Percentiles rank a stretch among this genome's conserved stretches.
phyloP scores from a whole-genome alignment of 2,113 vertebrate species.

The Dromaius novaehollandiae region DNA sequence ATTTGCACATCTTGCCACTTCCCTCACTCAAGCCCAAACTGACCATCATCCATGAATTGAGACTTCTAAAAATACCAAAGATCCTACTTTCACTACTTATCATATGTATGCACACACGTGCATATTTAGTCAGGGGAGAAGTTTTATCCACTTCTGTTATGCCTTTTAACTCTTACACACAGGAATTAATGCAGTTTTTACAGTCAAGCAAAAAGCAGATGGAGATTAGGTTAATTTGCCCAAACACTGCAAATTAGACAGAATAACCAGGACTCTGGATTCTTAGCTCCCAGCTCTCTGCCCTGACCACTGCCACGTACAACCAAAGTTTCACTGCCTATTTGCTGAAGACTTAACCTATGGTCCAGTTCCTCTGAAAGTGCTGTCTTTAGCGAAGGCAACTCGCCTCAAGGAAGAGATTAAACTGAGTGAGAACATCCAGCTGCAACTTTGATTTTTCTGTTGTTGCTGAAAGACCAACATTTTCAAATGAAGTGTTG shows the following conservation, averaged over 20 bases:
- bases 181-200: not conserved
- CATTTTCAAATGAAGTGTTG: not conserved
- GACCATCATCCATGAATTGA: accelerated
- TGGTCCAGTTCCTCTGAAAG: conserved; percentile 30
- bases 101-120: accelerated
- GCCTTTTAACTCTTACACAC: not conserved
- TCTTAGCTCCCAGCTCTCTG: not conserved
- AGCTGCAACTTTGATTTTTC: not conserved
- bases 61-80: too few species aligned
- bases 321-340: not conserved
- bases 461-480: too few species aligned
- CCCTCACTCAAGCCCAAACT: not conserved
- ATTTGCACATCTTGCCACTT: not conserved
- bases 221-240: not conserved
- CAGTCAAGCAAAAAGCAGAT: not conserved
- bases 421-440: not conserved
- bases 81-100: accelerated
- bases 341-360: not conserved
- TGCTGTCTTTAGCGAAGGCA: not conserved
- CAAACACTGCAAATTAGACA: not conserved
- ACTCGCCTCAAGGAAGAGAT: not conserved
- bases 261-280: not conserved
- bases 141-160: not conserved
- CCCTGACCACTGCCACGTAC: not conserved
- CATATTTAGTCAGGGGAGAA: not conserved